Evolutionary conservation across 2,797 vertebrate species (phyloP), one percentile per base, ranked within the genome.

Genomic region (Petrocephalus schoutedeni): DNA sequence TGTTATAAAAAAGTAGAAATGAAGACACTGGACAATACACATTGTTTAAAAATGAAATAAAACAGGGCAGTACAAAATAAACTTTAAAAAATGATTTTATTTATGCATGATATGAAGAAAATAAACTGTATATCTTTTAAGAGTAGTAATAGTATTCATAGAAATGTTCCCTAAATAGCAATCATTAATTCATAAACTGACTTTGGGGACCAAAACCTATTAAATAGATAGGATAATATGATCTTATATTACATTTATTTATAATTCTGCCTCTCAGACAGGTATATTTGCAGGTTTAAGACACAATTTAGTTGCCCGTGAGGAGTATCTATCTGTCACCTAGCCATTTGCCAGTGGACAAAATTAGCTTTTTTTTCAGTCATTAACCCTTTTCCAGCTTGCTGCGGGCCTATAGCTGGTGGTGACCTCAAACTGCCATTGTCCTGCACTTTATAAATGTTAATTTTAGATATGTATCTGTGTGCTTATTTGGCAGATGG

Each of bases 161-260:
- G 41, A 49, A 10, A 45, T 45, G n/a, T 10, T 82, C 14, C n/a
- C 53, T 80, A 80, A 57, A 58, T 82, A 21, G 74, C 91, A 92
- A 88, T 91, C 90, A 91, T 82, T 88, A 92, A 93, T 93, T 93
- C 92, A 91, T 90, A 93, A 89, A 58, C 87, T 90, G 89, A 90
- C 90, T 86, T 89, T 88, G 86, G 90, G 89, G 88, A 88, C 86
- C 80, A 83, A 89, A 93, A 93, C 92, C 90, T 71, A 74, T 71
- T 54, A 87, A 90, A 87, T 88, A 89, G 91, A 77, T 91, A 90
- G 91, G 91, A 91, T 93, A 89, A 91, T 87, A 56, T 91, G 88
- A 90, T 91, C 88, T 86, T 91, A 83, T 88, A 85, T 87, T 90
- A 89, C 45, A 88, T 87, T 71, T 64, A 87, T 87, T 87, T 54